Conservation (phyloP, 2,797 vertebrate species). For the Alectoris magna region DNA sequence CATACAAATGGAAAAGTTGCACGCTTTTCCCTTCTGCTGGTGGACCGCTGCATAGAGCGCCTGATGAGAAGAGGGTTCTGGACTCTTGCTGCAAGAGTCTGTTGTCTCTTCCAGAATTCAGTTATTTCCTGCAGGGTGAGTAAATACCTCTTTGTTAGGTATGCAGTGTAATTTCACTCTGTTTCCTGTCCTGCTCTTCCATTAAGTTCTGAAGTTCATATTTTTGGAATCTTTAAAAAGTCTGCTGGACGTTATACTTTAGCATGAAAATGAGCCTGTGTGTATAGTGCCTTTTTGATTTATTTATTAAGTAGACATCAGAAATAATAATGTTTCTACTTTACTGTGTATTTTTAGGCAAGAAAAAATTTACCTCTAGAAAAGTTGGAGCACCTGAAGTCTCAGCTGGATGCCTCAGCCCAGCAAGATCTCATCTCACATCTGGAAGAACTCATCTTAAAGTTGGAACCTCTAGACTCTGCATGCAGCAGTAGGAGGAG, state of each 20-base stretch:
- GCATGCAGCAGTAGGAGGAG: conserved; percentile 96
- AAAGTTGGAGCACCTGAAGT: conserved; percentile 91
- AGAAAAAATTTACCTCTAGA: conserved; percentile 92
- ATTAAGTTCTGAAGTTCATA: not conserved
- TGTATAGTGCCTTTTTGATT: not conserved
- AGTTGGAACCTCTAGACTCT: conserved; percentile 92
- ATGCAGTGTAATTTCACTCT: not conserved
- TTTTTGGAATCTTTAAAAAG: not conserved
- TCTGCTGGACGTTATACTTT: not conserved
- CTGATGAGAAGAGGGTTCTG: conserved; percentile 90
- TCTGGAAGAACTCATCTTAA: conserved; percentile 90
- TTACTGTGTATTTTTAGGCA: conserved; percentile 78
- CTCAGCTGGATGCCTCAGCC: conserved; percentile 85
- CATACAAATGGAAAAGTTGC: conserved; percentile 88
- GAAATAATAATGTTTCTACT: not conserved
- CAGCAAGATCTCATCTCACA: conserved; percentile 84
- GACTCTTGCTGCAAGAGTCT: conserved; percentile 86
- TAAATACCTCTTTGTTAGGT: not conserved
- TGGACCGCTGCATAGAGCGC: conserved; percentile 92
- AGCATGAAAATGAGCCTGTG: not conserved
- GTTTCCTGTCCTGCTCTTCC: not conserved
- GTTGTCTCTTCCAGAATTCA: conserved; percentile 91
- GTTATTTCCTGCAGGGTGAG: conserved; percentile 88
- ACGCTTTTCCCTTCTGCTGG: conserved; percentile 88
- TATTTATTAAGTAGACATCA: not conserved